These are phyloP conservation scores for Ptiloglossa arizonensis DNA, from an alignment of 1,140 invertebrate genomes.

Conservation along the genomic window DNA sequence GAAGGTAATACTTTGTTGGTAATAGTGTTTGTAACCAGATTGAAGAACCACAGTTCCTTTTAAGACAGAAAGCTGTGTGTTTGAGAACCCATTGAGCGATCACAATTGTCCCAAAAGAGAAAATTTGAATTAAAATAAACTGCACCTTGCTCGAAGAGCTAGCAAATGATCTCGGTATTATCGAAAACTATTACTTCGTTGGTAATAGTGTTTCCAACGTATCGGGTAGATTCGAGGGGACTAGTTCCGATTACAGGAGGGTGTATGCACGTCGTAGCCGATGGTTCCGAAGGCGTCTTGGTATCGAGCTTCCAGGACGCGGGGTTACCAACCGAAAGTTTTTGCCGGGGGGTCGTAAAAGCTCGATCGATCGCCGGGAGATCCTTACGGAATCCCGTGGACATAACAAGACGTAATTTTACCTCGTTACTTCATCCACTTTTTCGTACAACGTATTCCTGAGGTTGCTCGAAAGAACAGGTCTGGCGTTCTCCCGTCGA, in stretches of 20 bases:
- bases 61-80: too few species aligned
- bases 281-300: background rate
- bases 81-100: too few species aligned
- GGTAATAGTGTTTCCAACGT: background rate
- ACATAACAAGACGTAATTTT: constrained; percentile 42
- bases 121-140: too few species aligned
- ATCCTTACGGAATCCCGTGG: constrained; percentile 40
- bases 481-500: constrained; percentile 57
- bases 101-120: too few species aligned
- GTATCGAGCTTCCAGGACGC: background rate
- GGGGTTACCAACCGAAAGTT: constrained; percentile 15
- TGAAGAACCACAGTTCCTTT: too few species aligned
- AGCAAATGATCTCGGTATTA: too few species aligned
- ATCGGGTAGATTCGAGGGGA: too few species aligned
- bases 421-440: constrained; percentile 43
- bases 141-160: too few species aligned
- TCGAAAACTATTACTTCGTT: too few species aligned
- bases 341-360: constrained; percentile 29
- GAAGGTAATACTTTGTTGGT: too few species aligned
- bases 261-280: background rate
- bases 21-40: too few species aligned
- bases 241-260: too few species aligned
- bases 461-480: constrained; percentile 26
- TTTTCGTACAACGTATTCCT: constrained; percentile 38
- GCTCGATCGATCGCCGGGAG: constrained; percentile 39